Base-by-base conservation (phyloP, 1,140 invertebrate genomes). In the Hylaeus anthracinus region DNA sequence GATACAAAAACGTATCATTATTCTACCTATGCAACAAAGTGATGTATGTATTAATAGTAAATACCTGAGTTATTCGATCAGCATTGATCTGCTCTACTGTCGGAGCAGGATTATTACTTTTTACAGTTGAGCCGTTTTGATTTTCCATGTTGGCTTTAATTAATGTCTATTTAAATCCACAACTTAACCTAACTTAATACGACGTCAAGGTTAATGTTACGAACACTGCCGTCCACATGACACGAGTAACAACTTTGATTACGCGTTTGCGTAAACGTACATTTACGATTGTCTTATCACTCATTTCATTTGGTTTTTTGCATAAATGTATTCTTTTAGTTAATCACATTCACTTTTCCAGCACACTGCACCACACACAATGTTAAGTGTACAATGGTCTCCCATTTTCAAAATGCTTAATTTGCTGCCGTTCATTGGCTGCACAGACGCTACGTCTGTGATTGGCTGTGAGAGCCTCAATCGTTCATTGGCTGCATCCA, bases 41-140 rank as follows among this genome's bases (percentile, higher is more conserved):
- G 51, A 26, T 0, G 12, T 45, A 60, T 63, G 67, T 41, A 60
- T 14, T 14, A 71, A n/a, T 3, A 67, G 12, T 10, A 77, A 79
- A 93, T 95, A 97, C 96, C 94, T 97, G 95, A 55, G 97, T 97
- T 79, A 97, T 96, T 90, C 95, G 94, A 90, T 98, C 97, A 48
- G 96, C 94, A 92, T 97, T 97, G 37, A 98, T 97, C 90, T 98
- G 97, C 70, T 97, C 96, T 12, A 98, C 95, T 3, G 97, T 98
- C 2, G 96, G 95, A 60, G 95, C 94, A 6, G 95, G 95, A 88
- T 95, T 94, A 91, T 95, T 95, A 67, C 93, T 93, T 89, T 95
- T 95, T 55, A 88, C 77, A 55, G 86, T 55, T 2, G 86, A 71
- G 26, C 37, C 71, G 53, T 80, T 82, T 88, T 89, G 90, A 71